Evolutionary conservation across 2,113 vertebrate species (phyloP).

Genomic region (Acinonyx jubatus): DNA sequence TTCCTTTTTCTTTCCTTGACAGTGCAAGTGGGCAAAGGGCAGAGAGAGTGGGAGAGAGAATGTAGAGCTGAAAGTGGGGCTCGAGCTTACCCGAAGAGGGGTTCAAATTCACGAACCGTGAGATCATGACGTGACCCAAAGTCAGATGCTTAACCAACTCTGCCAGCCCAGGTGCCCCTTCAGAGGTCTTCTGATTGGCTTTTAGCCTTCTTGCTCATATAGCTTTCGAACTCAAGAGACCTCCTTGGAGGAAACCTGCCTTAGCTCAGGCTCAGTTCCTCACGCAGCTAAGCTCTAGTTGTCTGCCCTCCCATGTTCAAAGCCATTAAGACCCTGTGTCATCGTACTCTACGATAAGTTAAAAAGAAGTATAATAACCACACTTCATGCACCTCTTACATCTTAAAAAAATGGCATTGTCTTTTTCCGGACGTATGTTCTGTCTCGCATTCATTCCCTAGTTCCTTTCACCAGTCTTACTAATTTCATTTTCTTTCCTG

Average conservation of each 20-base stretch:
- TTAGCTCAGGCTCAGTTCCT: neutral
- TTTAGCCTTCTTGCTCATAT: neutral
- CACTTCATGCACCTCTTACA: neutral
- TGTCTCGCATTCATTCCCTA: neutral
- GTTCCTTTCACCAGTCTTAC: neutral
- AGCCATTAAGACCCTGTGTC: neutral
- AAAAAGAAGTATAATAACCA: neutral
- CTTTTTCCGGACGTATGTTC: neutral
- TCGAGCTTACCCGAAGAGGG: no score
- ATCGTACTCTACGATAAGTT: neutral
- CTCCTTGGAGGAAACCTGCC: neutral
- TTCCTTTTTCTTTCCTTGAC: no score
- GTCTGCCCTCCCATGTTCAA: neutral
- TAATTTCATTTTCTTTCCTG: neutral
- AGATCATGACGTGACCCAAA: no score
- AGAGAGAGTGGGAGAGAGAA: no score
- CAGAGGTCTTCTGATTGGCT: neutral
- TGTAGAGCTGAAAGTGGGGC: no score
- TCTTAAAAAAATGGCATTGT: neutral
- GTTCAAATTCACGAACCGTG: no score
- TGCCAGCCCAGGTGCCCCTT: neutral
- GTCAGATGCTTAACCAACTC: no score
- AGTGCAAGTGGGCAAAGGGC: no score
- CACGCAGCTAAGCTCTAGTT: neutral
- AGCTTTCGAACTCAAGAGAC: neutral